A percentile compares a stretch with the other conserved stretches of the same genome.
These are phyloP conservation scores for Doris montereyensis DNA, from an alignment of 2,888 invertebrate genomes.

Conservation along the genomic window DNA sequence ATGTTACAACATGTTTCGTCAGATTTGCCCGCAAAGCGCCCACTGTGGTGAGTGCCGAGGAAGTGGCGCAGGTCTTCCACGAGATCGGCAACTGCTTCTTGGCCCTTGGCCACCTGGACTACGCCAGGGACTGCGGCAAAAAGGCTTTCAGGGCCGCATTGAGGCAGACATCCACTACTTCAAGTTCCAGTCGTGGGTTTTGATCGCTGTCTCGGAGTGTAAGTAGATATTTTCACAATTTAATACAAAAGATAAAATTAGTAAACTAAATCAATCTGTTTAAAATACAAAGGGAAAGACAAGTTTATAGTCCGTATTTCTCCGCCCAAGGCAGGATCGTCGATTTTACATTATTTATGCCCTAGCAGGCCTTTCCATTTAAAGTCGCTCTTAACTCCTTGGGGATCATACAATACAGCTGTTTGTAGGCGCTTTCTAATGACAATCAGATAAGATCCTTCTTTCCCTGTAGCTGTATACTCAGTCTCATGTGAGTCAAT, in stretches of 20 bases:
- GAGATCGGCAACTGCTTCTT: constrained; percentile 74
- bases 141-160: constrained; percentile 61
- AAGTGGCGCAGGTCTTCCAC: constrained; percentile 65
- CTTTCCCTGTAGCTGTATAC: too few relatives aligned
- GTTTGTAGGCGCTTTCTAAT: too few relatives aligned
- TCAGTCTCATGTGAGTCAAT: too few relatives aligned
- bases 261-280: background rate
- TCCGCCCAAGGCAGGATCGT: background rate
- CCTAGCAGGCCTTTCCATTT: too few relatives aligned
- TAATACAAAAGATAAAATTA: background rate
- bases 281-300: background rate
- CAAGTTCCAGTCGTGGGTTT: constrained; percentile 66
- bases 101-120: constrained; percentile 61
- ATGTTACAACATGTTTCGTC: too few relatives aligned
- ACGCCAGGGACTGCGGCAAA: constrained; percentile 63
- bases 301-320: too few relatives aligned
- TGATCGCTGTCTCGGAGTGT: constrained; percentile 67
- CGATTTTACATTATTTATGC: too few relatives aligned
- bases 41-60: constrained; percentile 42
- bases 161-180: constrained; percentile 59
- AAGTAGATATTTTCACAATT: too few relatives aligned
- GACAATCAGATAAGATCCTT: too few relatives aligned
- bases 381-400: too few relatives aligned
- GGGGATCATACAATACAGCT: too few relatives aligned
- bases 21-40: constrained; percentile 44